Base-by-base conservation (phyloP, 2,797 vertebrate species). In the Mormyrops boulengeri region DNA sequence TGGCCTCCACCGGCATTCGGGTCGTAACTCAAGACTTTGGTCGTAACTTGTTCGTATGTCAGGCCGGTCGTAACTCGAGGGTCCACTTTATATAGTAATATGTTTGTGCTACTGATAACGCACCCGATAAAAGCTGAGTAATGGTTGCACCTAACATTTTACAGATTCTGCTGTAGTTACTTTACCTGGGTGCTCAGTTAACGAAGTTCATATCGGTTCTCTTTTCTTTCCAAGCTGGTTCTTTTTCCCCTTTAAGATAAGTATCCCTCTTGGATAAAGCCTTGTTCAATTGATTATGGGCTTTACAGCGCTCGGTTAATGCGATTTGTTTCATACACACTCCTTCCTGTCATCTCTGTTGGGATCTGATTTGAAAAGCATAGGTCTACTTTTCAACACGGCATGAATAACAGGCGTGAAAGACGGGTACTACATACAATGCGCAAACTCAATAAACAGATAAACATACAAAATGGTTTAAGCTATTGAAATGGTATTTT, bases 251-350 rank as follows among this genome's bases (percentile, higher is more conserved):
- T 88, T 53, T 34, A 26, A 80, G 1, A 30, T 50, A 44, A 47
- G 3, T 77, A n/a, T 55, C 0, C 30, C 86, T 84, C 86, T 88
- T 44, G 8, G 30, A 89, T 87, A 82, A 84, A 69, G 30, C n/a
- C 34, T 87, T 91, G 90, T 89, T 90, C 88, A 52, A 41, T 90
- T 93, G 95, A 95, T 96, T 95, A 95, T 66, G 8, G 90, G 93
- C 90, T 93, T 93, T 93, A 89, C 41, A 55, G 85, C 30, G 14
- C 90, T 86, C 90, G 73, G 85, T 82, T 89, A 69, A 90, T 93
- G 90, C 91, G 93, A 92, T 91, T 87, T 88, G 73, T 89, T 90
- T 60, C 55, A 44, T 50, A 60, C 12, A 44, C 52, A 47, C 17
- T 41, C 82, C 41, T 26, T 60, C 80, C 17, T n/a, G 41, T 11